Evolutionary conservation across 2,113 vertebrate genomes (phyloP), one percentile per base, ranked within the genome.

Genomic region (Amia ocellicauda): DNA sequence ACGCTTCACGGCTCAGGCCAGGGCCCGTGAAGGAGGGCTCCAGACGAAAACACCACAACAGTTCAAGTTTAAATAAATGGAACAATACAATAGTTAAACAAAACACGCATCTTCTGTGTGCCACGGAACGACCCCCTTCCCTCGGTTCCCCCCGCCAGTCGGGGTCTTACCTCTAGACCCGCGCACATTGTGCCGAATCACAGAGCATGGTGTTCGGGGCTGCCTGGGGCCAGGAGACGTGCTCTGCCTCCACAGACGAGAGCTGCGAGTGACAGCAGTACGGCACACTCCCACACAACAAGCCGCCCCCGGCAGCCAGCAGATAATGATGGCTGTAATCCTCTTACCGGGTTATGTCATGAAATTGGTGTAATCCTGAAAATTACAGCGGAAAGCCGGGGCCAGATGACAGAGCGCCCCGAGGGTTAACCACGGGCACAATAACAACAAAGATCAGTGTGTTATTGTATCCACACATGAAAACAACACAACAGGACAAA

Each of bases 321-420:
- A 63, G 74, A 76, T 78, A 78, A 67, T 68, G 69, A 78, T 69
- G 73, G 71, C 71, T 77, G 64, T 82, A 72, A 86, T 86, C 79
- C 77, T 85, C 81, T 84, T 83, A 79, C 65, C 72, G 64, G 7
- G 76, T 83, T 85, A 81, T 71, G 76, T 80, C 83, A 84, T 81
- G 75, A 65, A 68, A 67, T n/a, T 50, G 50, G 53, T 75, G 77
- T 81, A 84, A 87, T 85, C 75, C 74, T 65, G 55, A 72, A 79
- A 81, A 82, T 78, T 69, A 76, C 72, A 83, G 69, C 76, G 70
- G 62, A 53, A 51, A 69, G 72, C 49, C n/a, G 11, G 22, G 54
- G 51, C 31, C 59, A 62, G 27, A 41, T 66, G 52, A 53, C 62
- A 62, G 49, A 14, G 13, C 56, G 57, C 2, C 14, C 41, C 57